These are phyloP conservation scores for Lepus timidus DNA, from an alignment of 2,113 vertebrate genomes.

Conservation along the genomic window DNA sequence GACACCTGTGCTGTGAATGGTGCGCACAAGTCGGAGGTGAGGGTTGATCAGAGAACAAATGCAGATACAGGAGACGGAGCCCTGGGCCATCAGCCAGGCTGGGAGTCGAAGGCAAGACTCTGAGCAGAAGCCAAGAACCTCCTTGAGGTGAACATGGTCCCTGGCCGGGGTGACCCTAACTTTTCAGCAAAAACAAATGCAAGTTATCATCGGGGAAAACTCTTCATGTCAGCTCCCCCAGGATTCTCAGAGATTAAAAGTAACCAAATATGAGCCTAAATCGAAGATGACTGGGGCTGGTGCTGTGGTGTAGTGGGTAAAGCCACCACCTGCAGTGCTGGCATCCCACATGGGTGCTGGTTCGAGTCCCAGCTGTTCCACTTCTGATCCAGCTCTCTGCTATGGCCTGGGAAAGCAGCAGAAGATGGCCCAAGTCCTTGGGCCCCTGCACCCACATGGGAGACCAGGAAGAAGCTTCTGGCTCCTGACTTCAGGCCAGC, in stretches of 20 bases:
- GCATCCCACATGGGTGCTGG: too few relatives aligned
- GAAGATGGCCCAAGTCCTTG: too few relatives aligned
- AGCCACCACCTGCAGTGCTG: neutral
- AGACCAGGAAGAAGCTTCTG: too few relatives aligned
- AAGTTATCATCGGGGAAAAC: neutral
- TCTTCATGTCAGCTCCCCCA: neutral
- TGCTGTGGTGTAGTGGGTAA: too few relatives aligned
- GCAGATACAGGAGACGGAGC: neutral
- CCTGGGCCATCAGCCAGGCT: too few relatives aligned
- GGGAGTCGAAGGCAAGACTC: neutral
- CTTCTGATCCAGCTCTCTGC: too few relatives aligned
- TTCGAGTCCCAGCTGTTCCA: too few relatives aligned
- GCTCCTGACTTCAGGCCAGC: too few relatives aligned
- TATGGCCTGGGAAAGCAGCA: too few relatives aligned
- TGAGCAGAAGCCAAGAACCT: neutral
- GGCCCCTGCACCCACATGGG: too few relatives aligned
- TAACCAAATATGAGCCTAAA: neutral
- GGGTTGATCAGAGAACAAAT: neutral
- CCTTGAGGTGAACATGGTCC: neutral
- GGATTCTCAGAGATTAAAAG: constrained; percentile 8
- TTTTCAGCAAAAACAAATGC: neutral
- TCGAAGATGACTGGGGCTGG: neutral
- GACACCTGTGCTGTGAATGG: neutral
- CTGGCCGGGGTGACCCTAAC: neutral
- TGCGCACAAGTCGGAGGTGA: neutral